Conservation (phyloP, 2,888 invertebrate species). For the Campoplex nolae region DNA sequence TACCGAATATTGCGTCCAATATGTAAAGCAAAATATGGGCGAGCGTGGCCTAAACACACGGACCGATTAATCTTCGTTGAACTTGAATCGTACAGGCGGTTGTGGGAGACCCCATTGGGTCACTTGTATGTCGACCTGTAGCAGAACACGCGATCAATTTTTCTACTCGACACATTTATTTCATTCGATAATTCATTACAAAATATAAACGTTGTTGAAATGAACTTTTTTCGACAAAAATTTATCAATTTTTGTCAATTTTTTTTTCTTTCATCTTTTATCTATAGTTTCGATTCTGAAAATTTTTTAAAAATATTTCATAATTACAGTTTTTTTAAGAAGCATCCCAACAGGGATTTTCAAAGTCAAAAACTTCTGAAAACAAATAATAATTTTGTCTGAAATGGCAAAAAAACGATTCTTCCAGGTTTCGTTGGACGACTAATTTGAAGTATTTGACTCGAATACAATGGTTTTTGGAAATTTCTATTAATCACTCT, state of each 20-base stretch:
- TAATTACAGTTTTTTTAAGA: neutral
- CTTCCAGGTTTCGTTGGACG: too few species aligned
- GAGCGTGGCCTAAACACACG: neutral
- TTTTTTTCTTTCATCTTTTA: neutral
- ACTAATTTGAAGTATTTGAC: too few species aligned
- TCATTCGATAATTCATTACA: neutral
- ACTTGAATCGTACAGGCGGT: neutral
- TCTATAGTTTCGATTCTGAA: neutral
- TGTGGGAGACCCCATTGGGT: too few species aligned
- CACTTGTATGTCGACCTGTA: too few species aligned
- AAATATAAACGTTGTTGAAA: neutral
- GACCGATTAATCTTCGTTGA: conserved; percentile 13
- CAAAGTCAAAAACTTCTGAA: too few species aligned
- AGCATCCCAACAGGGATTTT: neutral
- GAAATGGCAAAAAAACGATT: too few species aligned
- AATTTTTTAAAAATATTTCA: neutral
- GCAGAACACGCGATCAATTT: neutral
- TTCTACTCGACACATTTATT: too few species aligned
- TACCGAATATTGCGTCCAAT: neutral
- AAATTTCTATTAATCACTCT: too few species aligned
- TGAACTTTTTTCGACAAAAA: neutral
- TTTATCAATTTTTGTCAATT: neutral
- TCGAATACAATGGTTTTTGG: too few species aligned
- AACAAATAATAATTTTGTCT: too few species aligned
- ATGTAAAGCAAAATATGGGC: neutral